Evolutionary conservation across 53 echinoderm and acorn worm species (phyloP).

Genomic region (Astropecten irregularis): DNA sequence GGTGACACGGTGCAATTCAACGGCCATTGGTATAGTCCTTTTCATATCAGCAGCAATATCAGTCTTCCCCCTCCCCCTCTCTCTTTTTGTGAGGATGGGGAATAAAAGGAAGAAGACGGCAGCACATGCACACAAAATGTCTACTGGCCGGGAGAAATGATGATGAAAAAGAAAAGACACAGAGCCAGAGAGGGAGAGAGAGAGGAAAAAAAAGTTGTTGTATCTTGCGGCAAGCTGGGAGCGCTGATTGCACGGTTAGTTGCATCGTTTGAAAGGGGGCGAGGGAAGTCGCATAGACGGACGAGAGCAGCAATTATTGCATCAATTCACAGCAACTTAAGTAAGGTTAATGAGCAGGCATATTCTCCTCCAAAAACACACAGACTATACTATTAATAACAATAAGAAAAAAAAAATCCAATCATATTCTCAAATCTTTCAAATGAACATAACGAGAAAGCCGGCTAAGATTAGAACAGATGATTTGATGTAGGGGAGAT

Average conservation of each 20-base stretch:
- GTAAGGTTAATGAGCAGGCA: too few species aligned
- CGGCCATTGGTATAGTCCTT: background rate
- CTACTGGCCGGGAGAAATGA: background rate
- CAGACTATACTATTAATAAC: too few species aligned
- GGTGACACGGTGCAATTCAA: background rate
- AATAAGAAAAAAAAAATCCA: too few species aligned
- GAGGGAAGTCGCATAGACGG: slow-evolving; percentile 1
- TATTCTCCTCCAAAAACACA: too few species aligned
- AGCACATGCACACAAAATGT: background rate
- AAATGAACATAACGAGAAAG: too few species aligned
- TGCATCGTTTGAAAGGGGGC: slow-evolving; percentile 13
- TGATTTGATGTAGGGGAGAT: too few species aligned
- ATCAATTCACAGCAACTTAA: background rate
- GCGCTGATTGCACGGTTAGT: slow-evolving; percentile 6
- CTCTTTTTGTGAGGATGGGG: background rate
- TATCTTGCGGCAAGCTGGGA: background rate
- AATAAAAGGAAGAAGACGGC: background rate
- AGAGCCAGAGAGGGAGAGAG: too few species aligned
- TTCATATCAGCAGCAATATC: background rate
- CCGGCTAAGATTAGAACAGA: too few species aligned
- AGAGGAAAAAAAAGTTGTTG: background rate
- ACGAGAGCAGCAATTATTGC: background rate
- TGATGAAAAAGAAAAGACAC: too few species aligned
- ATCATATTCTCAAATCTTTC: too few species aligned
- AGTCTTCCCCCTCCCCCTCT: background rate